Evolutionary conservation across 2,888 invertebrate species (phyloP).

Genomic region (Coelopa pilipes): DNA sequence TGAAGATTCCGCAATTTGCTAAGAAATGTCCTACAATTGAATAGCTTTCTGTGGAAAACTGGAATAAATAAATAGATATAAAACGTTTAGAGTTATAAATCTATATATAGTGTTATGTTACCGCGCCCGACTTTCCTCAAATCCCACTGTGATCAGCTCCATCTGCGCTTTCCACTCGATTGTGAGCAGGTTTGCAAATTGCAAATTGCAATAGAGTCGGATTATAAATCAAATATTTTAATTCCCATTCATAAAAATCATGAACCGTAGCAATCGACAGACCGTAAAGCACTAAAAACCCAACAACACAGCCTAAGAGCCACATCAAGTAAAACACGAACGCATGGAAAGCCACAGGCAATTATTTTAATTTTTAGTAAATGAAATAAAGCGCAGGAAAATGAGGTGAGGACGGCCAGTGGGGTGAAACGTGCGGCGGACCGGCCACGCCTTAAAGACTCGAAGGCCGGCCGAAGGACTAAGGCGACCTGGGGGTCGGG

Average conservation of each 20-base stretch:
- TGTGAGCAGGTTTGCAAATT: neutral
- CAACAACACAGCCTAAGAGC: constrained; percentile 1
- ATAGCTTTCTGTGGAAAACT: neutral
- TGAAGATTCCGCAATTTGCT: too few relatives aligned
- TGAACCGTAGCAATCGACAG: constrained; percentile 59
- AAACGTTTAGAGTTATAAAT: too few relatives aligned
- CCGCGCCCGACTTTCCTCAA: neutral
- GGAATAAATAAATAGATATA: too few relatives aligned
- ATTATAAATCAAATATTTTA: constrained; percentile 12
- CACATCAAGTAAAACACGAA: constrained; percentile 6
- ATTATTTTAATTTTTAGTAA: constrained; percentile 7
- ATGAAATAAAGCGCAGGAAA: neutral
- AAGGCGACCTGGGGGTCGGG: too few relatives aligned
- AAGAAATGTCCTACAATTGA: neutral
- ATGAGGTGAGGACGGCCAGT: too few relatives aligned
- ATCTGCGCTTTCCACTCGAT: neutral
- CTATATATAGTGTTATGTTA: too few relatives aligned
- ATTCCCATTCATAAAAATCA: constrained; percentile 58
- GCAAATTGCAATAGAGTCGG: neutral
- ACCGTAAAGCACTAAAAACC: constrained; percentile 52
- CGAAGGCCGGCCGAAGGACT: too few relatives aligned
- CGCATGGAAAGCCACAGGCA: constrained; percentile 10
- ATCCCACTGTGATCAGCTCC: neutral
- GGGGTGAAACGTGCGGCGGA: too few relatives aligned
- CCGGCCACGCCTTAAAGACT: too few relatives aligned